Percentiles rank a stretch among this genome's conserved stretches.
These are phyloP conservation scores for Tenodera sinensis DNA, from an alignment of 2,888 invertebrate genomes.

Conservation along the genomic window DNA sequence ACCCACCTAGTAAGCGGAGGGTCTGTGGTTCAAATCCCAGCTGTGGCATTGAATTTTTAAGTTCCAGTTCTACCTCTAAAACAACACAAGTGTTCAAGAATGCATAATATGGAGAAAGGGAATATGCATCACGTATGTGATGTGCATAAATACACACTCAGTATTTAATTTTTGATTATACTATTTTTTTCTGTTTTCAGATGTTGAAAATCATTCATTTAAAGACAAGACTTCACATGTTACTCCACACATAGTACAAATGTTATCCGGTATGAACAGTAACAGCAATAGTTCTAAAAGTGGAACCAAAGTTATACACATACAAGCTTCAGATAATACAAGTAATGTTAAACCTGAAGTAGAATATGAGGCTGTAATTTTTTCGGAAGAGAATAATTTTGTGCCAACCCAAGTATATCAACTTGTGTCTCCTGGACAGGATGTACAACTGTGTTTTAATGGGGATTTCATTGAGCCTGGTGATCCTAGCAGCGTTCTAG, in stretches of 20 bases:
- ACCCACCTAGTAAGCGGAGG: too few species aligned
- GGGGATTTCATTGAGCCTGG: background rate
- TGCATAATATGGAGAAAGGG: too few species aligned
- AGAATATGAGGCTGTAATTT: background rate
- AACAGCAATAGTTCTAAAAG: background rate
- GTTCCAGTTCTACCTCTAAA: too few species aligned
- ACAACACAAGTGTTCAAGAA: too few species aligned
- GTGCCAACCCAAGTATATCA: background rate
- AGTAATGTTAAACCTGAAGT: background rate
- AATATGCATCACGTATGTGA: too few species aligned
- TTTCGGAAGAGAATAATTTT: background rate
- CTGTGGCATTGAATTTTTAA: too few species aligned
- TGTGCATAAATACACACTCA: too few species aligned
- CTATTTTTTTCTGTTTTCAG: background rate
- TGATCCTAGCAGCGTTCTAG: background rate
- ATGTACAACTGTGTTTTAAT: conserved; percentile 1
- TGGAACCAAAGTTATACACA: background rate
- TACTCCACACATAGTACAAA: background rate
- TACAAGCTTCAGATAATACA: background rate
- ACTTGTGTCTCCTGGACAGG: background rate
- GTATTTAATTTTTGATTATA: too few species aligned
- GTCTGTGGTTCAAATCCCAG: too few species aligned
- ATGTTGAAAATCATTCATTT: background rate
- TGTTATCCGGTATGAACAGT: background rate
- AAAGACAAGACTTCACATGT: background rate